Base-by-base conservation (phyloP, 2,888 invertebrate species). In the Eugnorisma glareosa region DNA sequence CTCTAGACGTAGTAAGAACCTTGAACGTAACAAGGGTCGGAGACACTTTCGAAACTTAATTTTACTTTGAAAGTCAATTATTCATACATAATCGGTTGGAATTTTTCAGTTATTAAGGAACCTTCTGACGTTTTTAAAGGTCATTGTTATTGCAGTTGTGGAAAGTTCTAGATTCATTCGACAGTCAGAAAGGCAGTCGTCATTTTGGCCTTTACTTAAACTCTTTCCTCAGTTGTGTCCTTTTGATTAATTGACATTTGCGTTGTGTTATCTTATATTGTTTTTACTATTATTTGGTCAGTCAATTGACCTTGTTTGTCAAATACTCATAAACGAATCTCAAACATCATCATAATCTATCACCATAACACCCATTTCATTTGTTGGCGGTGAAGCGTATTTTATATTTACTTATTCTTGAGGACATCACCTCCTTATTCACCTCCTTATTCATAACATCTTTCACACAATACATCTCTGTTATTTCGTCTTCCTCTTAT, bases 21-120 rank as follows among this genome's bases (percentile, higher is more conserved):
- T 80, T 73, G 66, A 80, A 54, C 40, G 61, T 21, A 35, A 2
- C 24, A 15, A n/a, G 59, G 64, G 59, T 75, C 57, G n/a, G 31
- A 21, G 73, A 71, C 28, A 84, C 71, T 71, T 80, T 82, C 57
- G 31, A 73, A 63, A 82, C 64, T 57, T 21, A 73, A 80, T 48
- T 78, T 73, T 80, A 57, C 54, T 77, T 67, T 0, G 45, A 77
- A 82, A 82, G 69, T 54, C 48, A 75, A 43, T 75, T 28, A 78
- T 66, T 54, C 40, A 61, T 54, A 51, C 24, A n/a, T 78, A 24
- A 72, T 81, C 21, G 57, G 4, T 67, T 37, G 43, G 54, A 54
- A 35, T 81, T 51, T 67, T 64, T 15, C 2, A 28, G 3, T 64
- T 8, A 6, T 31, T 59, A 31, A 31, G 24, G 75, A 48, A 40